A percentile compares a stretch with the other conserved stretches of the same genome.
These are phyloP conservation scores for Acleris holmiana DNA, from an alignment of 2,888 invertebrate species.

Conservation along the genomic window DNA sequence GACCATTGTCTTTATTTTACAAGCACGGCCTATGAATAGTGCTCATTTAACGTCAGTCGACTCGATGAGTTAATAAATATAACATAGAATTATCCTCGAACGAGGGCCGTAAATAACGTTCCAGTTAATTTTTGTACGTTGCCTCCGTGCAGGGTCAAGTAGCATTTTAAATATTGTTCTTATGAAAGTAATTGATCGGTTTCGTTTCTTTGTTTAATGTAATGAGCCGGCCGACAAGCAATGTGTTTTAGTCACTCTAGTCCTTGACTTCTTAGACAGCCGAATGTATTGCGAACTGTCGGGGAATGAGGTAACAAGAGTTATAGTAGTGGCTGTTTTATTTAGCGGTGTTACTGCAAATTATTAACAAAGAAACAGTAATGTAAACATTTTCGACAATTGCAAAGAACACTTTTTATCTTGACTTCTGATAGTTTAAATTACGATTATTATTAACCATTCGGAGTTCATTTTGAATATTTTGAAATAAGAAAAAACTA, in stretches of 20 bases:
- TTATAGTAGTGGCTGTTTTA: neutral
- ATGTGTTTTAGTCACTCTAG: constrained; percentile 49
- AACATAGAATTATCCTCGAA: constrained; percentile 64
- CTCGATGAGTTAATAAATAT: constrained; percentile 70
- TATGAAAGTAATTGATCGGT: constrained; percentile 66
- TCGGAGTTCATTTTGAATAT: no score
- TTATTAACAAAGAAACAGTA: no score
- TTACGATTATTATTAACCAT: no score
- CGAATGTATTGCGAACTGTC: constrained; percentile 23
- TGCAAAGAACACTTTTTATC: no score
- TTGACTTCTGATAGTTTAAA: no score
- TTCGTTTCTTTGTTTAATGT: constrained; percentile 64
- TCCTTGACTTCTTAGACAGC: constrained; percentile 48
- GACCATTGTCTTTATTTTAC: neutral
- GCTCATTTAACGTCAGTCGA: constrained; percentile 52
- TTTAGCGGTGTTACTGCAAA: neutral
- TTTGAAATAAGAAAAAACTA: no score
- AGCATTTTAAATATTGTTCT: constrained; percentile 65
- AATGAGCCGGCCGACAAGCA: constrained; percentile 51
- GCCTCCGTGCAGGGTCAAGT: constrained; percentile 65
- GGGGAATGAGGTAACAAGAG: constrained; percentile 7
- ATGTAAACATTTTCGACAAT: no score
- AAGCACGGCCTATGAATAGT: constrained; percentile 52
- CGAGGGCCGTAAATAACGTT: constrained; percentile 65
- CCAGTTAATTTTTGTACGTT: constrained; percentile 68